Percentiles rank a stretch among this genome's conserved stretches.
Evolutionary conservation across 2,113 vertebrate species (phyloP).

Genomic region (Donacobius atricapilla): DNA sequence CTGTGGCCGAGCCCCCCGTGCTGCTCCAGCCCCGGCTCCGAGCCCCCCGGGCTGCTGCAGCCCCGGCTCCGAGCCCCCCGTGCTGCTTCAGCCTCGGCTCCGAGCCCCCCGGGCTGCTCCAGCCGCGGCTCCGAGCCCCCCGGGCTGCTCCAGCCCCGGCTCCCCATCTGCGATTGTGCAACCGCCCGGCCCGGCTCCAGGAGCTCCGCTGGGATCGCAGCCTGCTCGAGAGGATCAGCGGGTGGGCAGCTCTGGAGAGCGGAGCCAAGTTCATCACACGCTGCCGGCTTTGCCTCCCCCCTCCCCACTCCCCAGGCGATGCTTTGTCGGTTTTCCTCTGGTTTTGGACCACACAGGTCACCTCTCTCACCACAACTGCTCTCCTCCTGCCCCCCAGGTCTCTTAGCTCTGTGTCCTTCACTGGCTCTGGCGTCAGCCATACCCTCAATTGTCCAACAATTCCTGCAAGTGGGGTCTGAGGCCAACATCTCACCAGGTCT

Average conservation of each 20-base stretch:
- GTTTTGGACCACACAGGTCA: background rate
- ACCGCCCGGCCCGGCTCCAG: background rate
- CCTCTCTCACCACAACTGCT: background rate
- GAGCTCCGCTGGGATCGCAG: background rate
- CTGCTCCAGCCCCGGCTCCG: no score
- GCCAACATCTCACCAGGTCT: background rate
- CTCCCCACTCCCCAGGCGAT: background rate
- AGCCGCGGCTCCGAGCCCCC: no score
- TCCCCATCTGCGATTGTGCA: background rate
- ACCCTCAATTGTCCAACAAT: fast-evolving
- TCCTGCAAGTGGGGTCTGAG: background rate
- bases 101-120: no score
- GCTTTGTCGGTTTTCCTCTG: background rate
- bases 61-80: no score
- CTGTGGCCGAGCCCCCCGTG: no score
- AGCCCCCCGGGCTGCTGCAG: no score
- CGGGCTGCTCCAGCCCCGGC: background rate
- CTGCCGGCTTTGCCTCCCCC: background rate
- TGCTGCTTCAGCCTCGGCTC: no score
- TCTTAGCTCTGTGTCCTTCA: background rate
- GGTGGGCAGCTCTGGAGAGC: background rate
- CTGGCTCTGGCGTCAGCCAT: background rate
- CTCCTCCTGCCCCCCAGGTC: background rate
- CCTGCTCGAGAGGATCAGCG: background rate
- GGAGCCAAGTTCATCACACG: background rate